A percentile compares a stretch with the other conserved stretches of the same genome.
phyloP scores from a whole-genome alignment of 2,113 vertebrate genomes.

The Osmerus eperlanus region DNA sequence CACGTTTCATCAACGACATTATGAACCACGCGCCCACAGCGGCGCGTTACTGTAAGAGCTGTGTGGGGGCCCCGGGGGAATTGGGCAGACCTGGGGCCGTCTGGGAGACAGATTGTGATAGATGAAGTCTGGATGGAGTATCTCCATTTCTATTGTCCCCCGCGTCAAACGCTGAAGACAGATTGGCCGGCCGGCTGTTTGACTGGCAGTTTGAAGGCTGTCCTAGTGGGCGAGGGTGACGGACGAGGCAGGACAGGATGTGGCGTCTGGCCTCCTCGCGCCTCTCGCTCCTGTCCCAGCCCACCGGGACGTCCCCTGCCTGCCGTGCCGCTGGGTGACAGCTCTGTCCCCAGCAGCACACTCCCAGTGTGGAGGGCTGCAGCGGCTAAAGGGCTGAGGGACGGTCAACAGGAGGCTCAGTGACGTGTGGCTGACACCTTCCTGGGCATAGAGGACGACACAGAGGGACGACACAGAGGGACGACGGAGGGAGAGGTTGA shows the following conservation, averaged over 20 bases:
- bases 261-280: slow-evolving; percentile 53
- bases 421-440: slow-evolving; percentile 40
- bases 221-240: slow-evolving; percentile 56
- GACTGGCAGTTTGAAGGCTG: slow-evolving; percentile 56
- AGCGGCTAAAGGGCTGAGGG: slow-evolving; percentile 31
- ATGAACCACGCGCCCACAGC: background rate
- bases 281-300: slow-evolving; percentile 51
- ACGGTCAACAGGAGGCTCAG: slow-evolving; percentile 41
- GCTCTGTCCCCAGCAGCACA: slow-evolving; percentile 32
- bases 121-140: slow-evolving; percentile 61
- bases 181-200: slow-evolving; percentile 48
- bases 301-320: slow-evolving; percentile 28
- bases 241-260: slow-evolving; percentile 75
- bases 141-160: slow-evolving; percentile 65
- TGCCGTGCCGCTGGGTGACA: slow-evolving; percentile 43
- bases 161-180: slow-evolving; percentile 61
- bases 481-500: slow-evolving; percentile 43
- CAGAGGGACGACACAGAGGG: slow-evolving; percentile 5
- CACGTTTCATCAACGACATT: background rate
- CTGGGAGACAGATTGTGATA: slow-evolving; percentile 61
- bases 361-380: slow-evolving; percentile 41
- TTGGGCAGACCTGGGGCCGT: background rate
- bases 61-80: background rate
- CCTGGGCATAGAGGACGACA: slow-evolving; percentile 15
- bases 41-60: background rate